Percentiles rank a stretch among this genome's conserved stretches.
phyloP scores from a whole-genome alignment of 2,888 invertebrate species.

The Drosophila infuscata region DNA sequence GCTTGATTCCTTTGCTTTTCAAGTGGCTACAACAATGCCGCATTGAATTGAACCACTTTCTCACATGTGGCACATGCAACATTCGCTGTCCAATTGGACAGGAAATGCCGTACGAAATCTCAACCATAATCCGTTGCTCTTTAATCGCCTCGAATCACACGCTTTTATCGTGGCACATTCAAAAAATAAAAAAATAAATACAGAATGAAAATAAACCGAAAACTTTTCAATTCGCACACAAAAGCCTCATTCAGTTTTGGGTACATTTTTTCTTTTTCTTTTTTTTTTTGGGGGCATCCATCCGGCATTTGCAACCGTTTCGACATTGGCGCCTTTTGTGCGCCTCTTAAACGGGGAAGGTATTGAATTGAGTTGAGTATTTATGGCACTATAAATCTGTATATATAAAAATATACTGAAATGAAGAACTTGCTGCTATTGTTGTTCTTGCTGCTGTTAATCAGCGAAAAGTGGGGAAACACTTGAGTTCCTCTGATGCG shows the following conservation, averaged over 20 bases:
- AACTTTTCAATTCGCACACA: slow-evolving; percentile 71
- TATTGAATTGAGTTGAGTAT: slow-evolving; percentile 29
- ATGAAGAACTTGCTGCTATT: slow-evolving; percentile 39
- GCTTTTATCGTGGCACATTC: slow-evolving; percentile 68
- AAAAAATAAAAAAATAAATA: slow-evolving; percentile 24
- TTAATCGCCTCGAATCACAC: slow-evolving; percentile 61
- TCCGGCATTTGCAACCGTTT: slow-evolving; percentile 61
- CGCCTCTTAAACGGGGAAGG: slow-evolving; percentile 57
- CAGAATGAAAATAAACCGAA: slow-evolving; percentile 15
- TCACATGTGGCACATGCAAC: slow-evolving; percentile 18
- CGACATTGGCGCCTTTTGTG: slow-evolving; percentile 62
- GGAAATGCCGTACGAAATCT: slow-evolving; percentile 66
- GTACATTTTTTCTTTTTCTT: slow-evolving; percentile 43
- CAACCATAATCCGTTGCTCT: slow-evolving; percentile 69
- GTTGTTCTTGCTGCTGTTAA: slow-evolving; percentile 33
- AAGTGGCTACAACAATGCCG: slow-evolving; percentile 52
- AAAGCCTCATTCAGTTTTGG: slow-evolving; percentile 62
- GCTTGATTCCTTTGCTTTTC: neutral
- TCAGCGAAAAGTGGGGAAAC: slow-evolving; percentile 29
- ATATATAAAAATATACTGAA: neutral
- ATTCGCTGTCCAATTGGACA: slow-evolving; percentile 51
- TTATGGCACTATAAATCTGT: neutral
- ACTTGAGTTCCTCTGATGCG: slow-evolving; percentile 7
- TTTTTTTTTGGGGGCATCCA: slow-evolving; percentile 69
- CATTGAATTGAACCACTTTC: slow-evolving; percentile 39